Evolutionary conservation across 2,113 vertebrate genomes (phyloP).

Genomic region (Burhinus bistriatus): DNA sequence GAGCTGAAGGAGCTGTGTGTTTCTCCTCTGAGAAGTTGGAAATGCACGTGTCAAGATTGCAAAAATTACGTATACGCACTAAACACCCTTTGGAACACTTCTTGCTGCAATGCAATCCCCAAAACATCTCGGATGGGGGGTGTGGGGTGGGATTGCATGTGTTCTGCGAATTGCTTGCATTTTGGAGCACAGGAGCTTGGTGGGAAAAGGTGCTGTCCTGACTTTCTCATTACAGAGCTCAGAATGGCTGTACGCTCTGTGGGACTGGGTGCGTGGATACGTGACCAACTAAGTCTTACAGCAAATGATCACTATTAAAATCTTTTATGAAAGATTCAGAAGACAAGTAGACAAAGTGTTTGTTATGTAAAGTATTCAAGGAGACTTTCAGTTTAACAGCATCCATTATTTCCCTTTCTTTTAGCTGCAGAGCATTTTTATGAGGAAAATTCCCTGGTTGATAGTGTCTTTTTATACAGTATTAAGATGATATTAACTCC

Average conservation of each 20-base stretch:
- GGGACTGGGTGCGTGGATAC: fast-evolving
- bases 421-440: slow-evolving; percentile 16
- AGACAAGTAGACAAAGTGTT: slow-evolving; percentile 5
- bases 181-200: background rate
- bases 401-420: slow-evolving; percentile 29
- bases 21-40: background rate
- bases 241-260: background rate
- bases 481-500: slow-evolving; percentile 41
- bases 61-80: background rate
- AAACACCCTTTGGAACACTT: background rate
- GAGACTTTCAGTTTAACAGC: slow-evolving; percentile 33
- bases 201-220: background rate
- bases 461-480: slow-evolving; percentile 35
- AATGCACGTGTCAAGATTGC: background rate
- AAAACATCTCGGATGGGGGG: background rate
- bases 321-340: background rate
- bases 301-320: background rate
- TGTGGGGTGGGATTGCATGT: background rate
- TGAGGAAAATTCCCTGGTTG: slow-evolving; percentile 20
- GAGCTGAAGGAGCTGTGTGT: background rate
- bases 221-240: background rate
- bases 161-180: background rate
- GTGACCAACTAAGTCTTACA: background rate
- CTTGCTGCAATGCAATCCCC: background rate
- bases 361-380: slow-evolving; percentile 32